Evolutionary conservation across 2,113 vertebrate genomes (phyloP).

Genomic region (Zosterops lateralis): DNA sequence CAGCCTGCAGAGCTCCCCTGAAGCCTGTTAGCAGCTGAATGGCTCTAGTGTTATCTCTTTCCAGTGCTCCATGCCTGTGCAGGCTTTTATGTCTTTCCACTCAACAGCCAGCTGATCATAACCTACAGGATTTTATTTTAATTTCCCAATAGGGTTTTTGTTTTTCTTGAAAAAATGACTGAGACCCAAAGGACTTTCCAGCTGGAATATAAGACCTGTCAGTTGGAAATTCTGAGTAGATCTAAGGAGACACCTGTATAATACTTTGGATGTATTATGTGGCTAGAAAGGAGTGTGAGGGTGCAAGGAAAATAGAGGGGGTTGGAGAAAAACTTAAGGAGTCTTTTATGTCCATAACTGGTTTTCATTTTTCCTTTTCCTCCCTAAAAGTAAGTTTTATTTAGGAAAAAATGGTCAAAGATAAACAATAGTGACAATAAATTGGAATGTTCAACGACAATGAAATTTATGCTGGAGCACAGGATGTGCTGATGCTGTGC

Average conservation of each 20-base stretch:
- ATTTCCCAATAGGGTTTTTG: neutral
- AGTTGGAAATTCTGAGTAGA: slow-evolving; percentile 45
- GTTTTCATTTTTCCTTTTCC: neutral
- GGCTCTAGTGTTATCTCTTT: slow-evolving; percentile 8
- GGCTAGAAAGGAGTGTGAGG: neutral
- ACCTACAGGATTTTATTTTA: neutral
- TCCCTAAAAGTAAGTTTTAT: neutral
- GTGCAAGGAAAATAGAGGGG: neutral
- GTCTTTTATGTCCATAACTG: neutral
- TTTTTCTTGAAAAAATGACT: slow-evolving; percentile 20
- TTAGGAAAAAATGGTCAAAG: neutral
- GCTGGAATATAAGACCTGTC: slow-evolving; percentile 33
- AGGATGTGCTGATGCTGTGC: neutral
- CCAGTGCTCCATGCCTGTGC: neutral
- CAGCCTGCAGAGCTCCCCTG: neutral
- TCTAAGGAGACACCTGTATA: slow-evolving; percentile 3
- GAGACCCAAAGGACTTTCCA: slow-evolving; percentile 26
- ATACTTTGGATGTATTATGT: neutral
- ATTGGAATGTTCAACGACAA: neutral
- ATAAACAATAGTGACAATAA: neutral
- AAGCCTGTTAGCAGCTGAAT: neutral
- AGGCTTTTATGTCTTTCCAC: slow-evolving; percentile 1
- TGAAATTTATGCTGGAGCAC: neutral
- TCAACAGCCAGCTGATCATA: neutral
- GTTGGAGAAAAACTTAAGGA: neutral